Evolutionary conservation across 1,140 invertebrate species (phyloP).

Genomic region (Araneus ventricosus): DNA sequence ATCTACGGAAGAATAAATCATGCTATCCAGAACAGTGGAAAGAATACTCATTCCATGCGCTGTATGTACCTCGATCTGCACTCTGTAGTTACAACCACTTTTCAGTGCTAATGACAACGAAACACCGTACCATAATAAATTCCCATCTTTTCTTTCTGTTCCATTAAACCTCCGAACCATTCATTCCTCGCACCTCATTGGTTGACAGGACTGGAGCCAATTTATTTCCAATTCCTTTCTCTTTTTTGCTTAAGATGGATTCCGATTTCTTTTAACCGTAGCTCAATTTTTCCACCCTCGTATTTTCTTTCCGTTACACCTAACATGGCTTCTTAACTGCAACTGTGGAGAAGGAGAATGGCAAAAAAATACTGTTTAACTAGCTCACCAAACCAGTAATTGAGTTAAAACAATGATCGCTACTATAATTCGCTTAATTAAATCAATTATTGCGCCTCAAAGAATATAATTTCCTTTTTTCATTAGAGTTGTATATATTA

Average conservation of each 20-base stretch:
- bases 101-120: slow-evolving; percentile 49
- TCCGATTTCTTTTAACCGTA: slow-evolving; percentile 27
- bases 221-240: slow-evolving; percentile 60
- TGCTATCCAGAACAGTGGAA: background rate
- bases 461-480: background rate
- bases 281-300: slow-evolving; percentile 11
- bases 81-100: slow-evolving; percentile 47
- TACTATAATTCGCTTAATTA: slow-evolving; percentile 69
- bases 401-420: slow-evolving; percentile 67
- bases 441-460: slow-evolving; percentile 63
- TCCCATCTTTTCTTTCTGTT: slow-evolving; percentile 54
- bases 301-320: background rate
- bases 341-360: background rate
- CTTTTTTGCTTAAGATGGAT: background rate
- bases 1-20: slow-evolving; percentile 6
- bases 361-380: slow-evolving; percentile 19
- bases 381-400: slow-evolving; percentile 59
- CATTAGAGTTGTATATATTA: background rate
- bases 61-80: background rate
- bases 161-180: slow-evolving; percentile 55
- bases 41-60: slow-evolving; percentile 4
- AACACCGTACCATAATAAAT: slow-evolving; percentile 55
- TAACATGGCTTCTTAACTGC: slow-evolving; percentile 32
- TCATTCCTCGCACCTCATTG: slow-evolving; percentile 62
- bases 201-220: slow-evolving; percentile 42